Evolutionary conservation across 2,113 vertebrate genomes (phyloP).

Genomic region (Monarcha castaneiventris): DNA sequence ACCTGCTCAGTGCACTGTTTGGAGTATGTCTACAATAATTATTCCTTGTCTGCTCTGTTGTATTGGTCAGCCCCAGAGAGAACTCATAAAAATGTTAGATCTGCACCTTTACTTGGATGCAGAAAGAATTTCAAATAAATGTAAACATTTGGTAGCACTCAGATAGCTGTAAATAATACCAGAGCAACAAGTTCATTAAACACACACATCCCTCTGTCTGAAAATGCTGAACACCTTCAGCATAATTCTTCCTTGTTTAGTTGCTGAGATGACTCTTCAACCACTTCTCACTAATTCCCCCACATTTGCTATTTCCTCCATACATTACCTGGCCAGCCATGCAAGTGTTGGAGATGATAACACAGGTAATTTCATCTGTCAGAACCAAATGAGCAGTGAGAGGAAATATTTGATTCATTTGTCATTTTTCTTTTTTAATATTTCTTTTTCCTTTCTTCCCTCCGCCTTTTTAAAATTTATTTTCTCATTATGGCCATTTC

Average conservation of each 20-base stretch:
- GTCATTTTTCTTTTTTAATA: not conserved
- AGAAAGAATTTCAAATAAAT: not conserved
- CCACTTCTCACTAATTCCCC: not conserved
- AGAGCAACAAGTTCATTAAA: not conserved
- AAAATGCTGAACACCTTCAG: not conserved
- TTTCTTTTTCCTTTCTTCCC: not conserved
- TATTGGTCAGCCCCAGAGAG: not conserved
- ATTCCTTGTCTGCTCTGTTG: slow-evolving; percentile 15
- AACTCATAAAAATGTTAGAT: not conserved
- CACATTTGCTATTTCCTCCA: not conserved
- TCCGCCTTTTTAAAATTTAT: not conserved
- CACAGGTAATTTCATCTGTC: not conserved
- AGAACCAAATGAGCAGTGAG: not conserved
- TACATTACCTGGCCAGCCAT: not conserved
- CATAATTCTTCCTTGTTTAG: not conserved
- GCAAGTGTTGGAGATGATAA: not conserved
- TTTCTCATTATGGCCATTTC: not conserved
- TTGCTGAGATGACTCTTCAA: not conserved
- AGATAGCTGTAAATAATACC: not conserved
- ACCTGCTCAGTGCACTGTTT: not conserved
- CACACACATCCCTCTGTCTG: not conserved
- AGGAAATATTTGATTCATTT: not conserved
- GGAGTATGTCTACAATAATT: slow-evolving; percentile 21
- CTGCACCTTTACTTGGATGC: not conserved
- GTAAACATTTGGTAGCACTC: not conserved